phyloP scores from a whole-genome alignment of 2,888 invertebrate genomes.

The Azorinus chamasolen region DNA sequence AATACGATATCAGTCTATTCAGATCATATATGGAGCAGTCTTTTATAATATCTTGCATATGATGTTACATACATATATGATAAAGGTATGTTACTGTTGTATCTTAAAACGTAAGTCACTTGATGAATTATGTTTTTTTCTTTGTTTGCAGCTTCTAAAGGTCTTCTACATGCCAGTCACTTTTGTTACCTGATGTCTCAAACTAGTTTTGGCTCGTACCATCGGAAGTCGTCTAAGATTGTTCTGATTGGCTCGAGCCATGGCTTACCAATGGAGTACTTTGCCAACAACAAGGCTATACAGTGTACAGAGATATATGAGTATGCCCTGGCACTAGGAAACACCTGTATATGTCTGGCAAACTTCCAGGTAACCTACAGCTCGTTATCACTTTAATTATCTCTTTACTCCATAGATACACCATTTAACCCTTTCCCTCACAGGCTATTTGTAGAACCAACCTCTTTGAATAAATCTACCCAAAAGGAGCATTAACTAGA shows the following conservation, averaged over 20 bases:
- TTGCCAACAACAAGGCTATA: conserved; percentile 94
- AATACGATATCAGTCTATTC: too few species aligned
- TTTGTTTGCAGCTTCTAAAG: conserved; percentile 88
- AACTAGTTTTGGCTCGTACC: conserved; percentile 89
- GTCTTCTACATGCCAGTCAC: conserved; percentile 96
- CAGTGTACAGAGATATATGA: conserved; percentile 98
- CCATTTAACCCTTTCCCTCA: too few species aligned
- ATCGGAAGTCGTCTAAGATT: conserved; percentile 89
- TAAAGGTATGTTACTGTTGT: too few species aligned
- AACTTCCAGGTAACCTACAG: conserved; percentile 91
- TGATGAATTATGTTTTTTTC: too few species aligned
- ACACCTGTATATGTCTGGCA: conserved; percentile 91
- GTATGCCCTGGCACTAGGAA: conserved; percentile 94
- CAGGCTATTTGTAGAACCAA: conserved; percentile 1
- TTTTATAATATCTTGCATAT: too few species aligned
- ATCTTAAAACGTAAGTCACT: too few species aligned
- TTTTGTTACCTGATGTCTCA: conserved; percentile 98
- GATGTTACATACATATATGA: too few species aligned
- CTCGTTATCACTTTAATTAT: too few species aligned
- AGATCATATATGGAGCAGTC: too few species aligned
- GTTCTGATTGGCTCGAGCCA: conserved; percentile 93
- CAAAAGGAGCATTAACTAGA: too few species aligned
- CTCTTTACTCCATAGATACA: too few species aligned
- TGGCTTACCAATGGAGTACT: conserved; percentile 85
- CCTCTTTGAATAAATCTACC: too few species aligned